A percentile compares a stretch with the other conserved stretches of the same genome.
phyloP scores from a whole-genome alignment of 1,140 invertebrate species.

The Oncopeltus fasciatus region DNA sequence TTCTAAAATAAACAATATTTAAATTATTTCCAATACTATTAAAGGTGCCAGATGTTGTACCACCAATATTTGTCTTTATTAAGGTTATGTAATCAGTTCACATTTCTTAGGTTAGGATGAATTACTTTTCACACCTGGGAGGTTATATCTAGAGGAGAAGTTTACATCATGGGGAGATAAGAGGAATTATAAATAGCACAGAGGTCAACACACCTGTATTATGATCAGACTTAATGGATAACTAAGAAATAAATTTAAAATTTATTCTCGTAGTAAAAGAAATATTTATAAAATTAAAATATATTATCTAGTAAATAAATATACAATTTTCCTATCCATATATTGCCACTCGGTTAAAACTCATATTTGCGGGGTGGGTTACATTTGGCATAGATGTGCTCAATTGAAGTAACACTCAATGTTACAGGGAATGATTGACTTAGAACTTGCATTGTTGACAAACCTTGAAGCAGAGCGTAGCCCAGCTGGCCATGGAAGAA shows the following conservation, averaged over 20 bases:
- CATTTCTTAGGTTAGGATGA: too few relatives aligned
- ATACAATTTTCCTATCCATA: background rate
- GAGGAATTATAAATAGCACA: too few relatives aligned
- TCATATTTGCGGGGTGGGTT: background rate
- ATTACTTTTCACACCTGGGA: too few relatives aligned
- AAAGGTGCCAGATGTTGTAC: too few relatives aligned
- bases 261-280: background rate
- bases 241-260: background rate
- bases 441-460: constrained; percentile 72
- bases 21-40: too few relatives aligned
- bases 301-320: background rate
- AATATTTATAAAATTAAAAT: background rate
- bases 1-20: too few relatives aligned
- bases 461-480: constrained; percentile 77
- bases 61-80: too few relatives aligned
- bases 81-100: too few relatives aligned
- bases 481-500: constrained; percentile 67
- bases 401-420: constrained; percentile 31
- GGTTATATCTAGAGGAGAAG: too few relatives aligned
- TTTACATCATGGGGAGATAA: too few relatives aligned
- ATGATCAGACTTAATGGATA: too few relatives aligned
- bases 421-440: constrained; percentile 73
- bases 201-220: too few relatives aligned
- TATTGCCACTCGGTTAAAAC: background rate
- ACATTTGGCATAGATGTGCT: background rate